Base-by-base conservation (phyloP, 2,888 invertebrate genomes). In the Apotomis turbidana region DNA sequence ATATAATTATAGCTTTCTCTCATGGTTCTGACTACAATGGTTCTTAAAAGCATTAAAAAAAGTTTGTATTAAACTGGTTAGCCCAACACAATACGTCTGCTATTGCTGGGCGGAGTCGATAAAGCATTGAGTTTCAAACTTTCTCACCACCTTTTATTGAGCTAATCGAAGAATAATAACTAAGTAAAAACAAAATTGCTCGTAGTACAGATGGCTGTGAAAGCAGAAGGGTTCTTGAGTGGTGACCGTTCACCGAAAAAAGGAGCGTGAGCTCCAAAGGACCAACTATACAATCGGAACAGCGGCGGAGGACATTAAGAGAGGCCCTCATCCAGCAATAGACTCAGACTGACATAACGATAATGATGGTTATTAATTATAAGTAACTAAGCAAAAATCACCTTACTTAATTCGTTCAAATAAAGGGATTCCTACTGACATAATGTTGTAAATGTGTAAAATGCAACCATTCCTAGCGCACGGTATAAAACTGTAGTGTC, bases 121-220 rank as follows among this genome's bases (percentile, higher is more conserved):
- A 60, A 60, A 66, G 55, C 55, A 64, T 54, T 54, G 15, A 54
- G n/a, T 66, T 60, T 27, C 27, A 9, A 66, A 66, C 66, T 71
- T 66, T 71, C 46, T 46, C 27, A 10, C 15, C 3, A 55, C 10
- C 41, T 5, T 66, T 46, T 0, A n/a, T 44, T 9, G 36, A 8
- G 55, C 49, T 61, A 71, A 71, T 66, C 66, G 55, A 36, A 36
- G 66, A 60, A 54, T 60, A 64, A 44, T 41, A 58, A 52, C 41
- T 6, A 52, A 41, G 6, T 27, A 27, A 27, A 27, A 27, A 27
- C 27, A 27, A 27, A 27, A 27, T 27, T 27, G 27, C 27, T 27
- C 27, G 27, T 27, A 27, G 27, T 2, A 27, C 27, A 27, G 27
- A 27, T 27, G 27, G 27, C 27, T 27, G 27, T 27, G 27, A 2